phyloP scores from a whole-genome alignment of 1,140 invertebrate genomes.

The Lasioglossum baleicum region DNA sequence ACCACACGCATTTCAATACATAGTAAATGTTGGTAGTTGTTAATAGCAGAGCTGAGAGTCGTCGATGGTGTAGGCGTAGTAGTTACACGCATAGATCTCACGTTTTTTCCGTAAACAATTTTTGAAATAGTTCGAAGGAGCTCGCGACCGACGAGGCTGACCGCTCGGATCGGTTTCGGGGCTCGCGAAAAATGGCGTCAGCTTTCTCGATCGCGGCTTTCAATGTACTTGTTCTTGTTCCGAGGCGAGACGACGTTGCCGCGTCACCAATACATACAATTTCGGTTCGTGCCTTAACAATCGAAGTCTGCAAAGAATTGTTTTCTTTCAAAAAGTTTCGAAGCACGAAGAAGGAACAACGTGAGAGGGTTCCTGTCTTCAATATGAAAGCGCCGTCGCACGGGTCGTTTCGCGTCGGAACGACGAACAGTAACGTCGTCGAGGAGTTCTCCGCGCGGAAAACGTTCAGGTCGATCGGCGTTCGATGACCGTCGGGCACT shows the following conservation, averaged over 20 bases:
- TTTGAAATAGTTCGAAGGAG: too few species aligned
- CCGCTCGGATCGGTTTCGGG: too few species aligned
- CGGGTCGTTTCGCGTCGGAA: too few species aligned
- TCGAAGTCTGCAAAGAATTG: not conserved
- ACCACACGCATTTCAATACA: slow-evolving; percentile 42
- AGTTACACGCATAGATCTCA: slow-evolving; percentile 47
- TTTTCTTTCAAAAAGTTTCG: too few species aligned
- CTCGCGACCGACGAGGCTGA: too few species aligned
- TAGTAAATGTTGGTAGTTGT: slow-evolving; percentile 55
- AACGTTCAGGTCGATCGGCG: not conserved
- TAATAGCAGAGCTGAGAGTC: slow-evolving; percentile 36
- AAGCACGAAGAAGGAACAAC: too few species aligned
- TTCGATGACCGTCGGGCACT: not conserved
- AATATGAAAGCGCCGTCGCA: too few species aligned
- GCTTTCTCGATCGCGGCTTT: slow-evolving; percentile 1
- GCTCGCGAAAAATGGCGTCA: not conserved
- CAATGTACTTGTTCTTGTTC: too few species aligned
- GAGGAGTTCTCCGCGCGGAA: slow-evolving; percentile 17
- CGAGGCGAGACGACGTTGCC: too few species aligned
- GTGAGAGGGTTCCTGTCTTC: too few species aligned
- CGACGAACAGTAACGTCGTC: not conserved
- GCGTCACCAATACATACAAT: too few species aligned
- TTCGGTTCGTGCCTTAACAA: not conserved
- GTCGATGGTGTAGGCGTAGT: slow-evolving; percentile 60
- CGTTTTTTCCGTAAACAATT: not conserved